Evolutionary conservation across 2,888 invertebrate species (phyloP).

Genomic region (Orchestes rusci): DNA sequence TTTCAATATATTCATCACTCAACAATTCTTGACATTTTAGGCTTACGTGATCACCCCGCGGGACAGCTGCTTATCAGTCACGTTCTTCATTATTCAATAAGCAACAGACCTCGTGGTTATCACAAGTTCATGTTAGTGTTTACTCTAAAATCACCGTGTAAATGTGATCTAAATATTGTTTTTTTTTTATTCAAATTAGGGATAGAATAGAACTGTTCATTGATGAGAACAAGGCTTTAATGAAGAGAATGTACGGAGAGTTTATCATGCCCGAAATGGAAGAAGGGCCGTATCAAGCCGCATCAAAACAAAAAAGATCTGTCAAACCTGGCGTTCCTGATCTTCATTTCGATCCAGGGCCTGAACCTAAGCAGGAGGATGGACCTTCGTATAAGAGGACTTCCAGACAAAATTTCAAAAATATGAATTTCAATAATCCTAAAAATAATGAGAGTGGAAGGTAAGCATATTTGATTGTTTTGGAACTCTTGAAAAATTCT

Average conservation of each 20-base stretch:
- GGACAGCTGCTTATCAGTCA: no score
- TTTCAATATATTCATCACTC: no score
- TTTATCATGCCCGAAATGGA: constrained; percentile 54
- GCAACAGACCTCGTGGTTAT: no score
- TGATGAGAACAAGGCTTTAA: constrained; percentile 89
- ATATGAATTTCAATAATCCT: constrained; percentile 38
- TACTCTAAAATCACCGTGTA: no score
- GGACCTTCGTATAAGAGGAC: constrained; percentile 45
- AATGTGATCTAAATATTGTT: no score
- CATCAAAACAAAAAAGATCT: constrained; percentile 44
- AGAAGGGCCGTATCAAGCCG: constrained; percentile 29
- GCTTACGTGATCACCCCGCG: no score
- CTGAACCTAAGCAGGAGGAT: constrained; percentile 39
- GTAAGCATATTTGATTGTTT: constrained; percentile 35
- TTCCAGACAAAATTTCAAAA: constrained; percentile 47
- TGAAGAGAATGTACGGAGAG: constrained; percentile 90
- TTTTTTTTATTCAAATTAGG: constrained; percentile 48
- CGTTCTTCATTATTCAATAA: no score
- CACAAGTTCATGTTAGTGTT: no score
- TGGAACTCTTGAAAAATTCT: not conserved
- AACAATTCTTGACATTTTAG: no score
- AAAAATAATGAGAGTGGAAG: constrained; percentile 50
- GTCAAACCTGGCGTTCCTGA: constrained; percentile 53
- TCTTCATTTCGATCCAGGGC: constrained; percentile 47
- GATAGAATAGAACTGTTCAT: constrained; percentile 87